Evolutionary conservation across 2,797 vertebrate genomes (phyloP).

Genomic region (Gallirallus australis): DNA sequence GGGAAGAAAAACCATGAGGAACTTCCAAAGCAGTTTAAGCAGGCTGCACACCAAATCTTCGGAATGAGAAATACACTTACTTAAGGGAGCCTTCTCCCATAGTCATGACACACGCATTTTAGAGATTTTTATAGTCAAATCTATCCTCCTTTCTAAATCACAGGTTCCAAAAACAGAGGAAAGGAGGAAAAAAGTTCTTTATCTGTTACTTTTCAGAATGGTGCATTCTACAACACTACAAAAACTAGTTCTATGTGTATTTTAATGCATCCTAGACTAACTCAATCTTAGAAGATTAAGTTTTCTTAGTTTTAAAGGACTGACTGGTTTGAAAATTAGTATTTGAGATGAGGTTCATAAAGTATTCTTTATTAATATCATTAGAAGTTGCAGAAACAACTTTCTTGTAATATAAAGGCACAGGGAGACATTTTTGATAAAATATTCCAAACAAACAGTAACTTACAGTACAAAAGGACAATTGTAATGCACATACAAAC

Average conservation of each 20-base stretch:
- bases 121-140: not conserved
- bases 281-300: not conserved
- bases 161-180: not conserved
- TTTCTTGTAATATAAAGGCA: conserved; percentile 99
- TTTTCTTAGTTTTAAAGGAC: not conserved
- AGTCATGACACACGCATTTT: not conserved
- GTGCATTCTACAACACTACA: not conserved
- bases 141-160: not conserved
- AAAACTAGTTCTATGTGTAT: not conserved
- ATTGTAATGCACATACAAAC: conserved; percentile 92
- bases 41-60: not conserved
- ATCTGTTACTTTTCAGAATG: accelerated
- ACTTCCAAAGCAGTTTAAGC: not conserved
- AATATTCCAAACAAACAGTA: conserved; percentile 89
- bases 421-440: conserved; percentile 96
- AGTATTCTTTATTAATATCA: conserved; percentile 96
- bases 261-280: not conserved
- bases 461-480: conserved; percentile 97
- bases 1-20: not conserved
- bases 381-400: conserved; percentile 98
- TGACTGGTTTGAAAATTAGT: conserved; percentile 24
- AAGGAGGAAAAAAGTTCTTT: not conserved
- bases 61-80: not conserved
- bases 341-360: conserved; percentile 74
- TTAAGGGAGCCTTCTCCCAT: not conserved